These are phyloP conservation scores for Agrochola lota DNA, from an alignment of 2,888 invertebrate species.

Conservation along the genomic window DNA sequence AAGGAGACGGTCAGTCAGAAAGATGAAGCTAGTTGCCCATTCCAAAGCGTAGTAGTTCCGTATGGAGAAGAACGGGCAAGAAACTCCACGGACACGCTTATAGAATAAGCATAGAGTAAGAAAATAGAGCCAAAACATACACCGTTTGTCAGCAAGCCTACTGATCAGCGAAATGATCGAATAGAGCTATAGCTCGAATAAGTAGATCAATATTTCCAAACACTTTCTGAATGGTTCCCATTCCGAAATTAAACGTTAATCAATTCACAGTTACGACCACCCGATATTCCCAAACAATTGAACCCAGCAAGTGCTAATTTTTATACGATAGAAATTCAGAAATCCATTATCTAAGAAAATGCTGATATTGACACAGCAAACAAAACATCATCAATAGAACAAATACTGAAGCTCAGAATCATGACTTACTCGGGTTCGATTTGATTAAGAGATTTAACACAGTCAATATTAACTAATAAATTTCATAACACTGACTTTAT, in stretches of 20 bases:
- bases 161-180: neutral
- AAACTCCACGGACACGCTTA: neutral
- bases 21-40: neutral
- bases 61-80: neutral
- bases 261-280: conserved; percentile 60
- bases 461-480: conserved; percentile 75
- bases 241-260: conserved; percentile 17
- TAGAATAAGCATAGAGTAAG: neutral
- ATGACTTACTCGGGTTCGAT: conserved; percentile 81
- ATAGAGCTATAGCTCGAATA: neutral
- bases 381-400: conserved; percentile 73
- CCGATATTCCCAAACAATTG: conserved; percentile 54
- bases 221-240: neutral
- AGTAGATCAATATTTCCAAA: neutral
- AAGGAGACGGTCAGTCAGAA: neutral
- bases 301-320: conserved; percentile 71
- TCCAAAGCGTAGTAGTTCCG: neutral
- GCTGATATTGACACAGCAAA: conserved; percentile 66
- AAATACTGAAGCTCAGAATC: conserved; percentile 75
- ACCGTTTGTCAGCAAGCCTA: neutral
- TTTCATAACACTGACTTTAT: conserved; percentile 68
- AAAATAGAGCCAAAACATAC: neutral
- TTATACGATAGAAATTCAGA: conserved; percentile 68
- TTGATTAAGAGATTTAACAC: conserved; percentile 82
- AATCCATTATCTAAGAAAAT: conserved; percentile 69